Evolutionary conservation across 2,113 vertebrate genomes (phyloP), one percentile per base, ranked within the genome.

Genomic region (Nesoenas mayeri): DNA sequence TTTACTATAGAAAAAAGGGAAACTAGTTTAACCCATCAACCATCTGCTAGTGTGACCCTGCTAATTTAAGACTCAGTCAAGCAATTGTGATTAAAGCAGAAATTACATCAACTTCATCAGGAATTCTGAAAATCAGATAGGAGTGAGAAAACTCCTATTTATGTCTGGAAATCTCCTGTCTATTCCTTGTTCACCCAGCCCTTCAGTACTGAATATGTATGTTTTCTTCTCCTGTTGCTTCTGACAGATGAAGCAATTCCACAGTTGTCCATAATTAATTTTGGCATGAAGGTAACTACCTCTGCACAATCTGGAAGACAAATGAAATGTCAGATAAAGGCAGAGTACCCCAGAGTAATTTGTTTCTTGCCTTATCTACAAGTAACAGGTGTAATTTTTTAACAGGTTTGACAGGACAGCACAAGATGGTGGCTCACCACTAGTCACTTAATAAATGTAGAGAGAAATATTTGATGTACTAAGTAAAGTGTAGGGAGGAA

Each of bases 171-270:
- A 89, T 54, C 28, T 91, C 53, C 28, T 5, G 5, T 75, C 57
- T 81, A 28, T 47, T 90, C 79, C 60, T 91, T 85, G 44, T 77
- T 89, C 54, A 84, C 64, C 44, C 53, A 29, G 40, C 48, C 61
- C 83, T 66, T 65, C 42, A 38, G 67, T 81, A 81, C 24, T 22
- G 53, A 62, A 73, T 53, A 86, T 4, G 7, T 78, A 74, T 51
- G 26, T 53, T 91, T 69, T 75, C 69, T 88, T 79, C 79, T 93
- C 71, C 73, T 95, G 89, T 81, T 94, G 75, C 89, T 94, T 83
- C 80, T 93, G 75, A 95, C 88, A 96, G 92, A 96, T 91, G 84
- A 94, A 94, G 83, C 60, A 93, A 89, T 91, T 92, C 73, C 92
- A 94, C 65, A 88, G 53, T 22, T 91, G 75, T 31, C 90, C 77